phyloP scores from a whole-genome alignment of 64 coral and sea anemone genomes.

The Stichodactyla helianthus region DNA sequence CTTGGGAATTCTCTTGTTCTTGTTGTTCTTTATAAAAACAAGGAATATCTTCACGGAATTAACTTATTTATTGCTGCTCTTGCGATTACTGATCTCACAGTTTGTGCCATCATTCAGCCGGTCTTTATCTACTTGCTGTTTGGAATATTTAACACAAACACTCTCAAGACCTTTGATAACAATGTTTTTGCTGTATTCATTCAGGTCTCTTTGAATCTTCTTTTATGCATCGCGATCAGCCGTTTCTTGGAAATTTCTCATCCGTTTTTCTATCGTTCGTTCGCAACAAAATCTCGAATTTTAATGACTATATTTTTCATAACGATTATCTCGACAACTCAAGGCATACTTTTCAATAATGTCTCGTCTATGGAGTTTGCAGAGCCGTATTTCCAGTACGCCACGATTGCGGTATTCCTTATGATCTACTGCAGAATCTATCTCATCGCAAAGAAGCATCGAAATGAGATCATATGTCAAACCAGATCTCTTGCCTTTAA shows the following conservation, averaged over 20 bases:
- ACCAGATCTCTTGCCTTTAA: constrained; percentile 1
- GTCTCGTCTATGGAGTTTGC: neutral
- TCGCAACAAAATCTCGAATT: neutral
- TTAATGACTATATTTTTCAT: neutral
- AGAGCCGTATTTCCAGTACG: constrained; percentile 1
- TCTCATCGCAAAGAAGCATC: neutral
- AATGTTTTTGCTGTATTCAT: neutral
- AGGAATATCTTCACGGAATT: neutral
- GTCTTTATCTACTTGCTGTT: constrained; percentile 8
- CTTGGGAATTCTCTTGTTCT: neutral
- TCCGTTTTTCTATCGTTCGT: constrained; percentile 7
- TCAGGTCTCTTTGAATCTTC: constrained; percentile 2
- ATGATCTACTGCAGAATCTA: neutral
- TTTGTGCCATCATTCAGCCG: constrained; percentile 2
- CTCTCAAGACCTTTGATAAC: constrained; percentile 8
- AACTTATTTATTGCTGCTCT: constrained; percentile 3
- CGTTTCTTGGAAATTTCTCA: neutral
- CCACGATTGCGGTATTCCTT: neutral
- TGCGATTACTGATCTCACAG: constrained; percentile 5
- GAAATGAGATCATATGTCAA: constrained; percentile 1
- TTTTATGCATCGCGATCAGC: neutral
- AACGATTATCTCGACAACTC: neutral
- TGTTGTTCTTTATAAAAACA: neutral
- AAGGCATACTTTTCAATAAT: constrained; percentile 18
- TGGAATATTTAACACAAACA: neutral